phyloP scores from a whole-genome alignment of 2,888 invertebrate species.

The Melanostoma scalare region DNA sequence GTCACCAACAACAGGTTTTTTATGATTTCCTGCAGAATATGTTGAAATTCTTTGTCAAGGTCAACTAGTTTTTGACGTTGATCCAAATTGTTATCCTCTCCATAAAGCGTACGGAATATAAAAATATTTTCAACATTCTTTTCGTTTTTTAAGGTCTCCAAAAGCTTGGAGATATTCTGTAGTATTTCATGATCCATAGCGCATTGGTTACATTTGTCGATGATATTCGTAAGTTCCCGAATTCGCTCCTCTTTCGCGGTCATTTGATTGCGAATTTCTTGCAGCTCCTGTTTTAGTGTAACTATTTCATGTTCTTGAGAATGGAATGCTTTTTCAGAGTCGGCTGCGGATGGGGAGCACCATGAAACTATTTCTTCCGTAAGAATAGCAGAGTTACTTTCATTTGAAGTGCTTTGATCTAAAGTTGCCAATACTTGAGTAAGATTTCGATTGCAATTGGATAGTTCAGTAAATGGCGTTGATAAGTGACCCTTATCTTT shows the following conservation, averaged over 20 bases:
- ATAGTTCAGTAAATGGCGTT: conserved; percentile 63
- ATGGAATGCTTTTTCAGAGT: background rate
- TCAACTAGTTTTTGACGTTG: conserved; percentile 28
- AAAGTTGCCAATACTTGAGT: conserved; percentile 47
- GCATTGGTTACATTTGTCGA: conserved; percentile 67
- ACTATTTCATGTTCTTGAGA: conserved; percentile 54
- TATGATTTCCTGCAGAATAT: conserved; percentile 21
- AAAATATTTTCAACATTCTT: conserved; percentile 15
- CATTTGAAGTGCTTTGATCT: conserved; percentile 38
- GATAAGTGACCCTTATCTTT: conserved; percentile 39
- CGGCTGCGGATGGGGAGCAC: no score
- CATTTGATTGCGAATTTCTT: conserved; percentile 68
- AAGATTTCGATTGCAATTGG: conserved; percentile 65
- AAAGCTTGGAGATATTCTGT: conserved; percentile 24
- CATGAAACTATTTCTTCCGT: conserved; percentile 1
- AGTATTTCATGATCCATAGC: conserved; percentile 54
- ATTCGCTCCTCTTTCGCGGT: conserved; percentile 74
- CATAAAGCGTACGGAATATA: conserved; percentile 51
- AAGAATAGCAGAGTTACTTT: background rate
- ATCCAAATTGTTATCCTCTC: conserved; percentile 43
- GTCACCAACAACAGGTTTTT: background rate
- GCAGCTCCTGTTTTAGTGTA: conserved; percentile 68
- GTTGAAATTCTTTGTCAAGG: conserved; percentile 49
- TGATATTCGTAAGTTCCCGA: conserved; percentile 70
- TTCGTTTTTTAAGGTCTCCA: conserved; percentile 26